phyloP scores from a whole-genome alignment of 2,113 vertebrate genomes.

The Burhinus oedicnemus region DNA sequence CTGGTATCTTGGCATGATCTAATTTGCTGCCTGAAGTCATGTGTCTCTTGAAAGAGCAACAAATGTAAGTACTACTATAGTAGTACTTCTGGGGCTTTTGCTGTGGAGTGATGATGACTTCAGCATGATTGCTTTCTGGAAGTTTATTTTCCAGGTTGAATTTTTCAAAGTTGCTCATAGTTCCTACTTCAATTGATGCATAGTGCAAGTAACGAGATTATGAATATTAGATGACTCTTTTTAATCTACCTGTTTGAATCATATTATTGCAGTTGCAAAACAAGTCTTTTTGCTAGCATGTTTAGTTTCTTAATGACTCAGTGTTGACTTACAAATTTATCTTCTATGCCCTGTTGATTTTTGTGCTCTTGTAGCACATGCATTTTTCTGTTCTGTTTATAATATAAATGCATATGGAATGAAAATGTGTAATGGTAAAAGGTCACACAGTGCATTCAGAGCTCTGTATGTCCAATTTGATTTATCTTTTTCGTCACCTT shows the following conservation, averaged over 20 bases:
- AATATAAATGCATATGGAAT: background rate
- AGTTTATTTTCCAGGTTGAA: background rate
- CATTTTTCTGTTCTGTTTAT: background rate
- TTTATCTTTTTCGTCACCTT: background rate
- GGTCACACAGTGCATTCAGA: background rate
- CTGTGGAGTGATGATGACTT: background rate
- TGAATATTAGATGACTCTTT: background rate
- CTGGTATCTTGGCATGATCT: background rate
- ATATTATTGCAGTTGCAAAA: background rate
- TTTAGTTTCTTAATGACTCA: background rate
- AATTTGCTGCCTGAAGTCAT: background rate
- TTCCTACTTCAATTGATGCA: background rate
- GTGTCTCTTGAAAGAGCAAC: background rate
- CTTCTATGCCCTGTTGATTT: background rate
- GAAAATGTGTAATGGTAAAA: background rate
- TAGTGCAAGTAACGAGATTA: background rate
- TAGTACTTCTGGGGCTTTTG: background rate
- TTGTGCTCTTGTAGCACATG: background rate
- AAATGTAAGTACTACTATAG: background rate
- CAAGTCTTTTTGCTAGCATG: background rate
- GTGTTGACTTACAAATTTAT: background rate
- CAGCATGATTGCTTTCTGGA: background rate
- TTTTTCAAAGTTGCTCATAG: background rate
- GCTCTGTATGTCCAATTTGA: background rate
- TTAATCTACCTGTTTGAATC: background rate